Evolutionary conservation across 2,888 invertebrate genomes (phyloP).

Genomic region (Tetragnatha montana): DNA sequence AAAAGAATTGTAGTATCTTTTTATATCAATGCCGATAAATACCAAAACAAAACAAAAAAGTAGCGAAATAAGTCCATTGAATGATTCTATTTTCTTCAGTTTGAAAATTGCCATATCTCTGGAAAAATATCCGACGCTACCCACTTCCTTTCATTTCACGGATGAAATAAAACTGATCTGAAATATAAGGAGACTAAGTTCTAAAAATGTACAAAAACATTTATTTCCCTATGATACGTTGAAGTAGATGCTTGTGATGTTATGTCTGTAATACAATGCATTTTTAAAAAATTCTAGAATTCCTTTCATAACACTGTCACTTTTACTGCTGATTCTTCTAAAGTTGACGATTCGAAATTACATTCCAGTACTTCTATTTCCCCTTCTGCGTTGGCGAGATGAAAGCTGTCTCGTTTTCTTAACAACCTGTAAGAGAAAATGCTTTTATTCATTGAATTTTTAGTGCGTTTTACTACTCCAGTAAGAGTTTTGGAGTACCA

Average conservation of each 20-base stretch:
- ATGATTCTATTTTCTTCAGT: conserved; percentile 29
- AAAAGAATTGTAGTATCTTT: conserved; percentile 11
- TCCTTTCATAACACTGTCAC: conserved; percentile 66
- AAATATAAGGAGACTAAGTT: conserved; percentile 15
- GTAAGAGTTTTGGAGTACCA: too few species aligned
- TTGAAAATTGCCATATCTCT: conserved; percentile 20
- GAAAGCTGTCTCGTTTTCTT: conserved; percentile 66
- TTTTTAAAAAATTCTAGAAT: conserved; percentile 21
- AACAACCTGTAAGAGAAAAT: conserved; percentile 44
- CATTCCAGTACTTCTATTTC: conserved; percentile 70
- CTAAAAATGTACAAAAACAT: conserved; percentile 62
- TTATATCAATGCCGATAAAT: conserved; percentile 28
- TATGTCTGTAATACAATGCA: conserved; percentile 6
- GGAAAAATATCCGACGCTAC: conserved; percentile 33
- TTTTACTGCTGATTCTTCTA: conserved; percentile 67
- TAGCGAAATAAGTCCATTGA: conserved; percentile 5
- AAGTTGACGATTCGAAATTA: conserved; percentile 49
- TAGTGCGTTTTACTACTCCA: too few species aligned
- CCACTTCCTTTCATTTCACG: conserved; percentile 30
- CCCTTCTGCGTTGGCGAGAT: conserved; percentile 66
- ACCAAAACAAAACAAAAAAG: conserved; percentile 17
- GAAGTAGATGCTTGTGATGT: conserved; percentile 24
- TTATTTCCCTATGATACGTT: conserved; percentile 43
- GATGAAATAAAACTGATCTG: conserved; percentile 16
- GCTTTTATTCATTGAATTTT: too few species aligned